Conservation (phyloP, 2,888 invertebrate species). For the Diarsia brunnea region DNA sequence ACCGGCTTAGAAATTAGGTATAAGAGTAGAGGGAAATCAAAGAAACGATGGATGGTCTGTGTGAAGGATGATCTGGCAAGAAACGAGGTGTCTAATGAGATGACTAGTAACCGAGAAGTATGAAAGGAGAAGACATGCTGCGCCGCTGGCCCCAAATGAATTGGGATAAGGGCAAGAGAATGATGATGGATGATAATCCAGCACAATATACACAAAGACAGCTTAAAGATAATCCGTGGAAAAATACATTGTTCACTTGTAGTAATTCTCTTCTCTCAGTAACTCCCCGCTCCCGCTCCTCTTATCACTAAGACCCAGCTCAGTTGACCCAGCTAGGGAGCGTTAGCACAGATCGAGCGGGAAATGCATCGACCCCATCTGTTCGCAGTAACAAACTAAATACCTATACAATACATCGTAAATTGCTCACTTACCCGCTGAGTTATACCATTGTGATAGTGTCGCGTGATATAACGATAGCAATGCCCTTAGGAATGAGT, state of each 20-base stretch:
- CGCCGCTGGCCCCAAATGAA: too few relatives aligned
- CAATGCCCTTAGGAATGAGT: slow-evolving; percentile 55
- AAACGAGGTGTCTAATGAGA: too few relatives aligned
- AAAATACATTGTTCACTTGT: neutral
- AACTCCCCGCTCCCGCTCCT: slow-evolving; percentile 62
- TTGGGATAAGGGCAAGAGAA: too few relatives aligned
- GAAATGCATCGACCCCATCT: slow-evolving; percentile 76
- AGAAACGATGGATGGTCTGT: too few relatives aligned
- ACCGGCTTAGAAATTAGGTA: too few relatives aligned
- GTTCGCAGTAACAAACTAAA: slow-evolving; percentile 40
- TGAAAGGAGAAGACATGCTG: too few relatives aligned
- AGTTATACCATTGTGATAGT: slow-evolving; percentile 58
- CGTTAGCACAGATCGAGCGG: slow-evolving; percentile 75
- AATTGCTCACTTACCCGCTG: slow-evolving; percentile 41
- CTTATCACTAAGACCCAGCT: slow-evolving; percentile 48
- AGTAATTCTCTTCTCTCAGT: neutral
- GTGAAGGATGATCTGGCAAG: too few relatives aligned
- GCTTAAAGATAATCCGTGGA: neutral
- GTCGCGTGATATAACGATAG: slow-evolving; percentile 29
- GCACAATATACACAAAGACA: neutral
- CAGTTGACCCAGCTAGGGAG: slow-evolving; percentile 74
- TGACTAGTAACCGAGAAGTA: too few relatives aligned
- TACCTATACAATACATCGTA: slow-evolving; percentile 19
- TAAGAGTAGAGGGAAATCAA: too few relatives aligned
- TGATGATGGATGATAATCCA: neutral